Percentiles rank a stretch among this genome's conserved stretches.
Conservation (phyloP, 2,888 invertebrate genomes). For the Drosophila longiperda region DNA sequence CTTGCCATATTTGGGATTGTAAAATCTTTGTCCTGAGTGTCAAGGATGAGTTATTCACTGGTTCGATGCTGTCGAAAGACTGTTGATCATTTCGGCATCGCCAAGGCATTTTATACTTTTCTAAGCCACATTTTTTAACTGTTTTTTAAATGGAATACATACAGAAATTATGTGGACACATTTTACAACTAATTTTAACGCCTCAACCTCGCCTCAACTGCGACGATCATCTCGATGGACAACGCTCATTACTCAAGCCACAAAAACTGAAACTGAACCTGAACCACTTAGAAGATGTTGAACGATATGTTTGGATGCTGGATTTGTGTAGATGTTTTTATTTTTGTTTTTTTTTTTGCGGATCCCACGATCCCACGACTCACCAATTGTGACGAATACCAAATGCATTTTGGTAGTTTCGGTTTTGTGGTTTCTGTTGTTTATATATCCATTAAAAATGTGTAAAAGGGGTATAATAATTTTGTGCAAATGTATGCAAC, state of each 20-base stretch:
- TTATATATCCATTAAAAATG: not conserved
- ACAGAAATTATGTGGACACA: slow-evolving; percentile 41
- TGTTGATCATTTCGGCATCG: slow-evolving; percentile 41
- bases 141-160: slow-evolving; percentile 49
- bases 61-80: slow-evolving; percentile 50
- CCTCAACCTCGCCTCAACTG: slow-evolving; percentile 30
- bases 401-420: slow-evolving; percentile 44
- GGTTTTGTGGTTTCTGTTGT: slow-evolving; percentile 25
- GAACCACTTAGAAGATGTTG: slow-evolving; percentile 56
- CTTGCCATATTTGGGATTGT: slow-evolving; percentile 43
- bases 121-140: slow-evolving; percentile 24
- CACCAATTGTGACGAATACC: slow-evolving; percentile 42
- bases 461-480: too few relatives aligned
- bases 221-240: slow-evolving; percentile 57
- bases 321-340: slow-evolving; percentile 16
- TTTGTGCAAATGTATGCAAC: too few relatives aligned
- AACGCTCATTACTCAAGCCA: slow-evolving; percentile 66
- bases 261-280: slow-evolving; percentile 26
- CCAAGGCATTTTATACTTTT: slow-evolving; percentile 62
- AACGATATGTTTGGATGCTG: slow-evolving; percentile 14
- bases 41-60: slow-evolving; percentile 28
- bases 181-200: slow-evolving; percentile 70
- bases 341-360: slow-evolving; percentile 15
- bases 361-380: slow-evolving; percentile 71
- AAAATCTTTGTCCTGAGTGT: slow-evolving; percentile 9